These are phyloP conservation scores for Catocala sponsa DNA, from an alignment of 2,888 invertebrate genomes.

Conservation along the genomic window DNA sequence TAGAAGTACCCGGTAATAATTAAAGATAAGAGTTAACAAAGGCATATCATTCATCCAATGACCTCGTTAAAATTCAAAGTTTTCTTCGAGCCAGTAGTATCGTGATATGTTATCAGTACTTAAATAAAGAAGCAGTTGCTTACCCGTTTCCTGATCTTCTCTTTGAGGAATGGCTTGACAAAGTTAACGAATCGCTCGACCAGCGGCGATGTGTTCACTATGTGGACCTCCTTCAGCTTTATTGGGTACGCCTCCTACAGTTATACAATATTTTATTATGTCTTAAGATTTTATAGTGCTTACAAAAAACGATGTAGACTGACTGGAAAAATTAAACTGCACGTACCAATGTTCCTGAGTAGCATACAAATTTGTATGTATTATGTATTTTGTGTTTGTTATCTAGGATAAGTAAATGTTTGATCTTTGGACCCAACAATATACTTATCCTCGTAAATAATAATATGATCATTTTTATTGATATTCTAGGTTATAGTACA, in stretches of 20 bases:
- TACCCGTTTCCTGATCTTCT: conserved; percentile 93
- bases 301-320: not conserved
- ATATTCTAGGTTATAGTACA: too few species aligned
- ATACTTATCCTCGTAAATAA: too few species aligned
- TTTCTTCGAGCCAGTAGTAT: not conserved
- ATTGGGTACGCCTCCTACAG: conserved; percentile 91
- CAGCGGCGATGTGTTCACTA: conserved; percentile 93
- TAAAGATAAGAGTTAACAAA: too few species aligned
- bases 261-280: not conserved
- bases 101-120: too few species aligned
- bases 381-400: too few species aligned
- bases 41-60: too few species aligned
- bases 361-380: too few species aligned
- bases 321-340: not conserved
- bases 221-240: conserved; percentile 95
- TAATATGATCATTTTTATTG: too few species aligned
- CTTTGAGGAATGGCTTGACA: conserved; percentile 95
- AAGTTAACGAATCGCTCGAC: conserved; percentile 95
- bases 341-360: too few species aligned
- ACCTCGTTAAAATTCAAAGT: not conserved
- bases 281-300: not conserved
- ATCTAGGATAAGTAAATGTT: too few species aligned
- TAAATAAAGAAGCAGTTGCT: conserved; percentile 44
- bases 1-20: too few species aligned
- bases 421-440: too few species aligned